phyloP scores from a whole-genome alignment of 2,888 invertebrate genomes.

The Pristionchus exspectatus region DNA sequence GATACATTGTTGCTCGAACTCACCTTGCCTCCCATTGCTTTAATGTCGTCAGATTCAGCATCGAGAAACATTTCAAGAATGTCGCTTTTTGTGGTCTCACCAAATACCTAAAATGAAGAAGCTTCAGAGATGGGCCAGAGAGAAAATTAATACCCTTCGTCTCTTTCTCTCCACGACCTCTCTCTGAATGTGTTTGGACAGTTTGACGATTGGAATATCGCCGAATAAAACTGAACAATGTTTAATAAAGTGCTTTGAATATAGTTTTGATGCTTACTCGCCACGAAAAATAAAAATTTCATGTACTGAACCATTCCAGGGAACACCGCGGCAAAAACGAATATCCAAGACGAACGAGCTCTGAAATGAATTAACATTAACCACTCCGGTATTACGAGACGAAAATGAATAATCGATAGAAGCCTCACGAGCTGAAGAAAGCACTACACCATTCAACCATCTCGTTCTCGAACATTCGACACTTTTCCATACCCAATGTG shows the following conservation, averaged over 20 bases:
- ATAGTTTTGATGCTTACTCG: not conserved
- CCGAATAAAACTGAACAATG: not conserved
- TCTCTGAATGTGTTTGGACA: not conserved
- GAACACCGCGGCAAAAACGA: not conserved
- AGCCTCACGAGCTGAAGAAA: not conserved
- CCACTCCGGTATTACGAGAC: too few species aligned
- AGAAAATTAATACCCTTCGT: not conserved
- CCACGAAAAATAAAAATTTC: not conserved
- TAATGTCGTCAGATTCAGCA: slow-evolving; percentile 57
- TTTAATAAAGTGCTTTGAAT: too few species aligned
- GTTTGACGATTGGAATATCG: not conserved
- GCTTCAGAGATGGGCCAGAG: not conserved
- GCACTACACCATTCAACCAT: not conserved
- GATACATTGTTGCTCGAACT: too few species aligned
- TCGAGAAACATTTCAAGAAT: slow-evolving; percentile 76
- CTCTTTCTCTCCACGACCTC: not conserved
- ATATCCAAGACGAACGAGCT: not conserved
- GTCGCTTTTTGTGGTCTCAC: slow-evolving; percentile 59
- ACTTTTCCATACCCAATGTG: slow-evolving; percentile 63
- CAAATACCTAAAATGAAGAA: not conserved
- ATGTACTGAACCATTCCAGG: not conserved
- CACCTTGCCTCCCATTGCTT: not conserved
- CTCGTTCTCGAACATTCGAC: slow-evolving; percentile 59
- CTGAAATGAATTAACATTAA: not conserved
- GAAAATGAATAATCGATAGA: too few species aligned